A percentile compares a stretch with the other conserved stretches of the same genome.
Evolutionary conservation across 2,113 vertebrate species (phyloP).

Genomic region (Nycticryphes semicollaris): DNA sequence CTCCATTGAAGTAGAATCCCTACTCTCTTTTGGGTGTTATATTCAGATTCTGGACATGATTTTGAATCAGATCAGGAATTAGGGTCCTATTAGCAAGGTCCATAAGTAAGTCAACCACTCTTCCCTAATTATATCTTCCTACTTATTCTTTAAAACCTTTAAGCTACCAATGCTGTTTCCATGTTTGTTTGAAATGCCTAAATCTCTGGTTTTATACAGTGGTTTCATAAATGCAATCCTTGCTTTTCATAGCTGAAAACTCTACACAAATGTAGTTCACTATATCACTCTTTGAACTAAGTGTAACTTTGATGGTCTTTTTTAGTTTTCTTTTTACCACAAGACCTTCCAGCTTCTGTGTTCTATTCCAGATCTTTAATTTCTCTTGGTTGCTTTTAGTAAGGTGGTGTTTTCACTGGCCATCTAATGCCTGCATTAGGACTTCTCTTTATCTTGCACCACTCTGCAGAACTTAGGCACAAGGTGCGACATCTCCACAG

Average conservation of each 20-base stretch:
- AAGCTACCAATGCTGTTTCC: background rate
- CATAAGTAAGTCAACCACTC: background rate
- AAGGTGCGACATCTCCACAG: background rate
- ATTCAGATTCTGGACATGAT: background rate
- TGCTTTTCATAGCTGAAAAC: background rate
- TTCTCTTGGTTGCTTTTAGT: background rate
- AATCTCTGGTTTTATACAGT: background rate
- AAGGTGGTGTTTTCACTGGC: background rate
- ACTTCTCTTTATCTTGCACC: background rate
- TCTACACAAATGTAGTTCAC: background rate
- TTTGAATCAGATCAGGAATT: background rate
- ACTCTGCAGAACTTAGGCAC: background rate
- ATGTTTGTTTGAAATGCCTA: background rate
- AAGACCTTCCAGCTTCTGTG: background rate
- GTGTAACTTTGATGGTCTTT: background rate
- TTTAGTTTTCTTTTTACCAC: background rate
- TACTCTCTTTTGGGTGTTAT: background rate
- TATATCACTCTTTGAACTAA: background rate
- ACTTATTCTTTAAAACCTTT: background rate
- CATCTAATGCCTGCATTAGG: background rate
- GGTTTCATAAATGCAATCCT: background rate
- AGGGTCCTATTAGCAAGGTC: background rate
- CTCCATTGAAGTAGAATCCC: background rate
- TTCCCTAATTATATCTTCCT: background rate
- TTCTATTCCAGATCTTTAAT: background rate